Evolutionary conservation across 2,113 vertebrate genomes (phyloP), one percentile per base, ranked within the genome.

Genomic region (Archocentrus centrarchus): DNA sequence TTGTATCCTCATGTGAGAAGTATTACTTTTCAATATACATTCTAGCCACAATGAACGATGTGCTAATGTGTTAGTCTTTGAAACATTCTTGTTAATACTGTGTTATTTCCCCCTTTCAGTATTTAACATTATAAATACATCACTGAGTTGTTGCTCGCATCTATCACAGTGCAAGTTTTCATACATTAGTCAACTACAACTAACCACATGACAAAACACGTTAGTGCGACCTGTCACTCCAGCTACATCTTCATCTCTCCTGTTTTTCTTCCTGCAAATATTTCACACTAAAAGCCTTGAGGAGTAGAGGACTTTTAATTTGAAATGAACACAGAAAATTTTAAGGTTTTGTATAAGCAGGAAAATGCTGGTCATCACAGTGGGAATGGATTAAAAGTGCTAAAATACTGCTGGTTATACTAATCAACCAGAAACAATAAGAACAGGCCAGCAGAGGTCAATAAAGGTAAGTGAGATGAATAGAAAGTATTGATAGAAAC

Each of bases 221-320:
- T n/a, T n/a, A 1, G 3, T n/a, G 3, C 0, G 6, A 1, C n/a
- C n/a, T 10, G n/a, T n/a, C 7, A 8, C 37, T 44, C 63, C 11
- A 24, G 41, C 3, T 39, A 66, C 63, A 66, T 66, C 14, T 44
- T 2, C 37, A 37, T 8, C 37, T 37, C 39, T 3, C 39, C 39
- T 24, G 63, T 66, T 66, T 44, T 66, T 47, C 8, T 68, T 27
- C 22, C 41, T 47, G 64, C 41, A 2, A 27, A 41, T 18, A 68
- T 47, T 68, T 68, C 41, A 68, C 14, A 47, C 17, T 47, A 47
- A 47, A 27, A 68, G 64, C 14, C 1, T 47, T 27, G 27, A 47
- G 24, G 39, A 44, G 2, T 44, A 24, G 14, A 68, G 22, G 64
- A 39, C 17, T 39, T 68, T 68, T 47, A n/a, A n/a, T n/a, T n/a